A percentile compares a stretch with the other conserved stretches of the same genome.
Evolutionary conservation across 2,797 vertebrate genomes (phyloP).

Genomic region (Falco berigora): DNA sequence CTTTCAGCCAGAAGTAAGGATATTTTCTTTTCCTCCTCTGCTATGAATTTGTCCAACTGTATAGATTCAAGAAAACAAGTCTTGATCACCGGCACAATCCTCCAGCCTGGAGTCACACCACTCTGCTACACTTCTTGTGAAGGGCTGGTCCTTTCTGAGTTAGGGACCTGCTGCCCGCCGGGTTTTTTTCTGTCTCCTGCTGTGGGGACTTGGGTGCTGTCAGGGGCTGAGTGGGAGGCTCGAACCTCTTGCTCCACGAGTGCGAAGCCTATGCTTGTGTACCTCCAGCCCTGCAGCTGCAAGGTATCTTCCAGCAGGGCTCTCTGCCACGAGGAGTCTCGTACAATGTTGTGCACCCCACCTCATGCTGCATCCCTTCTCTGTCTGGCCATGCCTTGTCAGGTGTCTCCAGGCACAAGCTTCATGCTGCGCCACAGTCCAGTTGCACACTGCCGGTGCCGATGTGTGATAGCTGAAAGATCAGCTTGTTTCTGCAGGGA

Average conservation of each 20-base stretch:
- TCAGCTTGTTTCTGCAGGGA: background rate
- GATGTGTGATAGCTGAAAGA: background rate
- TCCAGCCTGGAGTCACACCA: fast-evolving
- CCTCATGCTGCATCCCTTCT: background rate
- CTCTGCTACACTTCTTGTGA: background rate
- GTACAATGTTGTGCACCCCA: background rate
- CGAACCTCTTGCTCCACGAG: fast-evolving
- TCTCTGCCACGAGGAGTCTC: background rate
- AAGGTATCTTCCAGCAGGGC: background rate
- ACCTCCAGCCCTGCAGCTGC: background rate
- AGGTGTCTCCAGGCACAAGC: background rate
- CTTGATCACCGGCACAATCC: background rate
- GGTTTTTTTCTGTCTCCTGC: background rate
- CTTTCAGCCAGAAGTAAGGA: background rate
- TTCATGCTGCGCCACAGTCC: background rate
- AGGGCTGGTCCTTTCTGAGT: background rate
- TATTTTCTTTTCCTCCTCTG: fast-evolving
- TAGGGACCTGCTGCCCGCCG: background rate
- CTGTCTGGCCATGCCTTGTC: background rate
- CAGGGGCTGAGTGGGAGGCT: background rate
- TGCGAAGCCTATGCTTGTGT: background rate
- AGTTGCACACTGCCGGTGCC: background rate
- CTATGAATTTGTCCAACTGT: background rate
- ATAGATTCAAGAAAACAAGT: background rate
- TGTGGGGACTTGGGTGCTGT: background rate